Conservation (phyloP, 2,888 invertebrate genomes). For the Willowsia nigromaculata region DNA sequence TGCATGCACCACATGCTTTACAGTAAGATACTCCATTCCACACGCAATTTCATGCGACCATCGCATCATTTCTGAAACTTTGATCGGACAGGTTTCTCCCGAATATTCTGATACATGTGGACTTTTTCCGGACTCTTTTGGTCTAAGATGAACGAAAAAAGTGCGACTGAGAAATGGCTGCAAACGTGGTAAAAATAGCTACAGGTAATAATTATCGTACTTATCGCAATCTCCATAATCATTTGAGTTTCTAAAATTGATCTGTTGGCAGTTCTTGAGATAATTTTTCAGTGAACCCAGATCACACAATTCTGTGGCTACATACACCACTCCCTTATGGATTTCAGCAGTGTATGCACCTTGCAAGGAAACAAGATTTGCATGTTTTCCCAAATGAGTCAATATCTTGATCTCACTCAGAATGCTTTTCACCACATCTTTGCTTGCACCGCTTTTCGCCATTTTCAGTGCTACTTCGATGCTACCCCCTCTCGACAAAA, state of each 20-base stretch:
- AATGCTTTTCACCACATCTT: neutral
- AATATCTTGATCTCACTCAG: conserved; percentile 28
- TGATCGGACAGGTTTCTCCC: neutral
- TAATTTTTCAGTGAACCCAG: neutral
- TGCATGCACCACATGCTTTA: neutral
- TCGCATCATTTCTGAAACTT: neutral
- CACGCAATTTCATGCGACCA: neutral
- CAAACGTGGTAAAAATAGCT: too few relatives aligned
- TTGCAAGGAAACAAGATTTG: neutral
- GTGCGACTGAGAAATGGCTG: too few relatives aligned
- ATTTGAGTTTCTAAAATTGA: neutral
- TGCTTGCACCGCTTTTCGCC: neutral
- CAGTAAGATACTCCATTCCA: neutral
- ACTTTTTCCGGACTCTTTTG: too few relatives aligned
- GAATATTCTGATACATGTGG: too few relatives aligned
- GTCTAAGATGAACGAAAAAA: neutral
- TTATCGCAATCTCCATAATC: neutral
- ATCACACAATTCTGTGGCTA: neutral
- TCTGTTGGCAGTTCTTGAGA: neutral
- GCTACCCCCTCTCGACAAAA: neutral
- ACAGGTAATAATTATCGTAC: neutral
- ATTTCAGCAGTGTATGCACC: neutral
- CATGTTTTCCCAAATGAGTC: conserved; percentile 17
- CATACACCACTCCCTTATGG: neutral
- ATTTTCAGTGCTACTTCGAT: conserved; percentile 7